Evolutionary conservation across 53 echinoderm and acorn worm species (phyloP).

Genomic region (Echinarachnius parma): DNA sequence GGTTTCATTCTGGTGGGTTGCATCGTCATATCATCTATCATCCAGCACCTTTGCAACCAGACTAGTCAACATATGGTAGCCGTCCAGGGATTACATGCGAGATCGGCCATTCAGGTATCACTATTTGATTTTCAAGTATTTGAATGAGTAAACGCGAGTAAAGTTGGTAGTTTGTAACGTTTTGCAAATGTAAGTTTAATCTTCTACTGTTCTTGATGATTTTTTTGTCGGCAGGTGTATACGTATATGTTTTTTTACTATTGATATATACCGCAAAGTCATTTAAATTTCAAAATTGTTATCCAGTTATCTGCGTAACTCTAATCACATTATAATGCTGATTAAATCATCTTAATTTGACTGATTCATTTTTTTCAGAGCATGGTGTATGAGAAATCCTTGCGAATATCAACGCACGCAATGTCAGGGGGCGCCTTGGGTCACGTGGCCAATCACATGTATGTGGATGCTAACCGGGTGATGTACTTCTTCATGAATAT

Average conservation of each 20-base stretch:
- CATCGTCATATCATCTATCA: slow-evolving; percentile 42
- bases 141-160: too few relatives aligned
- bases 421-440: slow-evolving; percentile 45
- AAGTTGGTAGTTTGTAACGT: too few relatives aligned
- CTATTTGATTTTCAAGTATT: too few relatives aligned
- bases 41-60: slow-evolving; percentile 47
- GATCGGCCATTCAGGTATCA: slow-evolving; percentile 67
- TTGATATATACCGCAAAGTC: too few relatives aligned
- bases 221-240: too few relatives aligned
- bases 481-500: slow-evolving; percentile 27
- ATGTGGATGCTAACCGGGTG: slow-evolving; percentile 46
- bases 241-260: too few relatives aligned
- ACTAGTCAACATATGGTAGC: slow-evolving; percentile 36
- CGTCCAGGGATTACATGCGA: slow-evolving; percentile 45
- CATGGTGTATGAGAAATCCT: slow-evolving; percentile 62
- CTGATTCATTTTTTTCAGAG: slow-evolving; percentile 47
- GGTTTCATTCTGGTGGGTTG: slow-evolving; percentile 60
- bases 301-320: too few relatives aligned
- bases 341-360: too few relatives aligned
- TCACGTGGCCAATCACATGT: slow-evolving; percentile 58
- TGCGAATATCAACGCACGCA: slow-evolving; percentile 41
- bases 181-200: too few relatives aligned
- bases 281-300: too few relatives aligned
- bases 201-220: too few relatives aligned
- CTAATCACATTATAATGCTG: too few relatives aligned